Evolutionary conservation across 2,888 invertebrate species (phyloP), one percentile per base, ranked within the genome.

Genomic region (Scelioninae gen. 1): DNA sequence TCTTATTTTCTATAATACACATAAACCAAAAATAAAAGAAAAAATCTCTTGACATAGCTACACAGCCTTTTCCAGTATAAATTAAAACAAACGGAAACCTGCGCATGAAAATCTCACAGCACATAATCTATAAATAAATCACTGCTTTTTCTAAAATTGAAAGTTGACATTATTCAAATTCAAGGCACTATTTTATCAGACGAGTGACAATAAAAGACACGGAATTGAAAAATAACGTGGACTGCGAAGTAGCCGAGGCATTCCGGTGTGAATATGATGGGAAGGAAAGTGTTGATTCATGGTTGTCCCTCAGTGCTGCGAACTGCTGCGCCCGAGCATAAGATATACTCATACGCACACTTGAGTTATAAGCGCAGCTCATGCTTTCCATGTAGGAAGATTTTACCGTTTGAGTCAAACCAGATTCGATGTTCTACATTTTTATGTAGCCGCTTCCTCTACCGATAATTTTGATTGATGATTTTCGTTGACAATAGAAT

Each of bases 201-300:
- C 3, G 38, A 53, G 65, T 69, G 65, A 72, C 65, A 72, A 62
- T 55, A 63, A 32, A 43, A 66, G 29, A 58, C 8, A 15, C 38
- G 43, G 47, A 60, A 43, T 29, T 47, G 56, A 80, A 80, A 75
- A 68, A 56, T 45, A 56, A 11, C 75, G 11, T 8, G 62, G 63
- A 65, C 58, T 55, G 72, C 60, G 53, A 56, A 53, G 66, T 76
- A 82, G 76, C n/a, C 62, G 45, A 51, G 75, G 65, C 10, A 81
- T 76, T 71, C 71, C 60, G 72, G 76, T 72, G 76, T 76, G 76
- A 76, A 76, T 82, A 72, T 76, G 82, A 82, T 60, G 66, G 82
- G 47, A 71, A 76, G 71, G 71, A 81, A 76, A 82, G 82, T 84
- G 84, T 84, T 84, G 84, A 84, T 84, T 82, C 84, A 84, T 84